Percentiles rank a stretch among this genome's conserved stretches.
These are phyloP conservation scores for Mechanitis messenoides DNA, from an alignment of 2,888 invertebrate genomes.

Conservation along the genomic window DNA sequence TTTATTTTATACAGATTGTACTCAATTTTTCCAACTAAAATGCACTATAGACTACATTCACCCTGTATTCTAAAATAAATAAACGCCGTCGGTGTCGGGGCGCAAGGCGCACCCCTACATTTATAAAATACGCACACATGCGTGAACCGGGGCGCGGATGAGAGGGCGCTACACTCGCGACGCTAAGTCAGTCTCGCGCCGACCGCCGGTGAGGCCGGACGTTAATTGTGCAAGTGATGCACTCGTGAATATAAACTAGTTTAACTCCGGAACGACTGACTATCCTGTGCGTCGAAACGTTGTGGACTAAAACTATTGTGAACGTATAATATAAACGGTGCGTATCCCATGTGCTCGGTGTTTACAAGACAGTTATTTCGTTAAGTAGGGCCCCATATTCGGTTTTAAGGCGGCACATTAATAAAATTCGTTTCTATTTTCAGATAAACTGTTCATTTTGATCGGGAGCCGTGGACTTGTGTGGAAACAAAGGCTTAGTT, in stretches of 20 bases:
- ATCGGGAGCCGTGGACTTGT: constrained; percentile 69
- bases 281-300: constrained; percentile 59
- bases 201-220: constrained; percentile 58
- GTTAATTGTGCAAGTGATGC: constrained; percentile 58
- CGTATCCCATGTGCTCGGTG: constrained; percentile 45
- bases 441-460: constrained; percentile 72
- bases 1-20: constrained; percentile 27
- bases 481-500: constrained; percentile 67
- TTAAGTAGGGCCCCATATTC: constrained; percentile 36
- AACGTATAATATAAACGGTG: constrained; percentile 59
- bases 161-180: constrained; percentile 68
- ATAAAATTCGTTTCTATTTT: constrained; percentile 73
- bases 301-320: constrained; percentile 65
- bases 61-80: constrained; percentile 66
- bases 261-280: constrained; percentile 64
- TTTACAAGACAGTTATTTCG: constrained; percentile 35
- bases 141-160: constrained; percentile 46
- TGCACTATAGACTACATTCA: constrained; percentile 43
- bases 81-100: constrained; percentile 47
- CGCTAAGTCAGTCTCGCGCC: constrained; percentile 74
- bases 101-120: constrained; percentile 52
- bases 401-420: constrained; percentile 62
- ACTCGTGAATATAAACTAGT: constrained; percentile 72
- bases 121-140: constrained; percentile 49
- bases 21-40: constrained; percentile 32